Evolutionary conservation across 1,140 invertebrate genomes (phyloP).

Genomic region (Berghia stephanieae): DNA sequence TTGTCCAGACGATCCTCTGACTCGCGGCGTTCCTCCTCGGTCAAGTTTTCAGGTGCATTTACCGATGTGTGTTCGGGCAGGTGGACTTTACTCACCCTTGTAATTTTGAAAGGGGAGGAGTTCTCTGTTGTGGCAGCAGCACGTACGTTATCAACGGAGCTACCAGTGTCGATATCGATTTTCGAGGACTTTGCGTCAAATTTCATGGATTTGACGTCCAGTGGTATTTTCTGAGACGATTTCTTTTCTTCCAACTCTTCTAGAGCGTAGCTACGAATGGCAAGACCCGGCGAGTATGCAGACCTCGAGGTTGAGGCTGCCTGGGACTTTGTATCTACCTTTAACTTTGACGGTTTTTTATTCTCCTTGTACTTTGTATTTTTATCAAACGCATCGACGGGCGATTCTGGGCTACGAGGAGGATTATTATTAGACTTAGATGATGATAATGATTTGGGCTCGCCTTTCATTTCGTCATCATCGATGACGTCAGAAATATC

Average conservation of each 20-base stretch:
- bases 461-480: not conserved
- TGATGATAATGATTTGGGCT: too few species aligned
- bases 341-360: too few species aligned
- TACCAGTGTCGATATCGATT: conserved; percentile 18
- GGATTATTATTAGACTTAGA: too few species aligned
- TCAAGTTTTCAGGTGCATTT: not conserved
- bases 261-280: conserved; percentile 30
- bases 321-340: too few species aligned
- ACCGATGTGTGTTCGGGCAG: not conserved
- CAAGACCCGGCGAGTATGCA: conserved; percentile 25
- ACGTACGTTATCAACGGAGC: conserved; percentile 8
- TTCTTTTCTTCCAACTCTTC: conserved; percentile 26
- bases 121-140: not conserved
- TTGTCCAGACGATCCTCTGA: conserved; percentile 25
- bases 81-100: not conserved
- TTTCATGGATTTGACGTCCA: conserved; percentile 14
- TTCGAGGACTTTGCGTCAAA: conserved; percentile 18
- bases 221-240: not conserved
- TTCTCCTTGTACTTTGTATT: too few species aligned
- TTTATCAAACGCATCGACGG: too few species aligned
- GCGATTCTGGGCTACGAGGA: too few species aligned
- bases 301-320: too few species aligned
- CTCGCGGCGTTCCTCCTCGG: conserved; percentile 19
- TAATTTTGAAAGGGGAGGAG: not conserved
- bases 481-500: conserved; percentile 25